Conservation (phyloP, 2,113 vertebrate genomes). For the Tupaia chinensis region DNA sequence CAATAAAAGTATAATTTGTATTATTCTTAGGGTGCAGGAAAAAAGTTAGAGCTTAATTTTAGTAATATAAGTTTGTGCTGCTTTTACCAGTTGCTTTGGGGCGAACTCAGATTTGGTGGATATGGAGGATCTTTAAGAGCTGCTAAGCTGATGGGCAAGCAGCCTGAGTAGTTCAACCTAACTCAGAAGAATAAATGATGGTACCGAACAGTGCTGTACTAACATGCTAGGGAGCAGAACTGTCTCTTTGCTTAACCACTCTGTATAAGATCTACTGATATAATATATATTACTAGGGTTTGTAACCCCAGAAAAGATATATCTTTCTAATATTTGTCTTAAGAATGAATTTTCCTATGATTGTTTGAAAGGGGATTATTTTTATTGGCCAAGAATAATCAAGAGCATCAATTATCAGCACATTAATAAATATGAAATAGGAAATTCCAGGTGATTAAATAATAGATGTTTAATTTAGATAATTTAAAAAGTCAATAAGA, state of each 20-base stretch:
- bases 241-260: neutral
- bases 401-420: neutral
- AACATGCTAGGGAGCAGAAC: neutral
- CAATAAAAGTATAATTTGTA: neutral
- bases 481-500: neutral
- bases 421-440: neutral
- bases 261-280: neutral
- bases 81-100: neutral
- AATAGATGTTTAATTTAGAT: neutral
- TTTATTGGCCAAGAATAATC: neutral
- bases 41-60: neutral
- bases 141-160: rapidly evolving
- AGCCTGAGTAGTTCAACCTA: neutral
- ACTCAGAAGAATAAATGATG: neutral
- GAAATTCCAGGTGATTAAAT: neutral
- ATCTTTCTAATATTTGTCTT: neutral
- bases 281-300: neutral
- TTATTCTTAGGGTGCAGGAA: neutral
- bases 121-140: neutral
- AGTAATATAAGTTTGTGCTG: neutral
- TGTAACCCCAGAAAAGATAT: neutral
- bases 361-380: neutral
- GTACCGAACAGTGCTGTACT: neutral
- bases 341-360: neutral
- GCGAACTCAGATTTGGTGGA: neutral